Evolutionary conservation across 2,797 vertebrate genomes (phyloP).

Genomic region (Acropternis orthonyx): DNA sequence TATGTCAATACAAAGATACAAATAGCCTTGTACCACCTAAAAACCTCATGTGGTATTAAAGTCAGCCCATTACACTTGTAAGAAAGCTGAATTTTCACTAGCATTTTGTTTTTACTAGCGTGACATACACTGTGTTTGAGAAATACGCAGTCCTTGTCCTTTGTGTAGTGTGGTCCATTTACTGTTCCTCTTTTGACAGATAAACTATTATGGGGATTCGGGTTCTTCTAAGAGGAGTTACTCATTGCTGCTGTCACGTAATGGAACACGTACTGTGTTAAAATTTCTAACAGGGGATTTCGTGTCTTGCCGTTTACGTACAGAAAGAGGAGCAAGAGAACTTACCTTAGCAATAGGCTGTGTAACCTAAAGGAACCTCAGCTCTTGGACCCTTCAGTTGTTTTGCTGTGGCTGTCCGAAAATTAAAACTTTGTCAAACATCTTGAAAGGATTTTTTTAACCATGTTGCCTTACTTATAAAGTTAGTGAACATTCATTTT

Average conservation of each 20-base stretch:
- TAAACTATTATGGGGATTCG: neutral
- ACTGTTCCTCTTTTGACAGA: neutral
- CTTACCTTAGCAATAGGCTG: constrained; percentile 17
- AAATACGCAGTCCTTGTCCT: neutral
- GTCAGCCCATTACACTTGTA: neutral
- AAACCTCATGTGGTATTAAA: neutral
- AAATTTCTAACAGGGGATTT: constrained; percentile 24
- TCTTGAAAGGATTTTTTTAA: constrained; percentile 27
- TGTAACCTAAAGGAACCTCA: neutral
- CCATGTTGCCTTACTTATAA: constrained; percentile 63
- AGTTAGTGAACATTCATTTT: constrained; percentile 1
- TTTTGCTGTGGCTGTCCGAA: constrained; percentile 13
- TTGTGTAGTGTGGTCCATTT: neutral
- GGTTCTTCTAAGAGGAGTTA: neutral
- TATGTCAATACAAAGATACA: neutral
- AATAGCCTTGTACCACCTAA: neutral
- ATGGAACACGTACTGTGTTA: neutral
- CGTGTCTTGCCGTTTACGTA: constrained; percentile 18
- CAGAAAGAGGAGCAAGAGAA: constrained; percentile 10
- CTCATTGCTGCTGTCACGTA: constrained; percentile 23
- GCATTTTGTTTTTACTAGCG: neutral
- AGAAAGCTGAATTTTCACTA: constrained; percentile 2
- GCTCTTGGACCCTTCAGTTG: neutral
- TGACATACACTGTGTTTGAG: neutral
- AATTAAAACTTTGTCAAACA: neutral